Base-by-base conservation (phyloP, 2,888 invertebrate genomes). In the Cephus runcator region DNA sequence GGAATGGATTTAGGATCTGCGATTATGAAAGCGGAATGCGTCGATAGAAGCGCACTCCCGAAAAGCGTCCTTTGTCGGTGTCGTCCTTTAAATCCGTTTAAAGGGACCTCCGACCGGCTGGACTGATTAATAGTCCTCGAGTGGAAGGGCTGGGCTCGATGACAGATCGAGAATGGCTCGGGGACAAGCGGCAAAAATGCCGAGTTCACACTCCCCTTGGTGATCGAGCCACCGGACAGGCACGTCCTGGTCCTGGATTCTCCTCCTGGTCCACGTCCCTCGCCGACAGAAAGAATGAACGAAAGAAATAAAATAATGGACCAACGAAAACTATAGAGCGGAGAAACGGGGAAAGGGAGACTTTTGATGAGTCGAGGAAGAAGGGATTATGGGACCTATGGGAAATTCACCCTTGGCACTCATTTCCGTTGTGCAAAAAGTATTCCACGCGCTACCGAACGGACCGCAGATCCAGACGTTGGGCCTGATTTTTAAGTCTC, bases 161-260 rank as follows among this genome's bases (percentile, higher is more conserved):
- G 90, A 90, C 89, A 88, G 90, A 90, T 89, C 87, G 87, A 85
- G 86, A 89, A 87, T 87, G 86, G 85, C 84, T 81, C 83, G 81
- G 83, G 83, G 84, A 87, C 85, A 84, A 83, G 83, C 85, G 87
- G 85, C 86, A 88, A 88, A 89, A 87, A 88, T 89, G 84, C 84
- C 87, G 83, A 85, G 83, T 88, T 90, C 88, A 86, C 89, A 86
- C 89, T 86, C 81, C 77, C 78, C 80, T 80, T 75, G 76, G 23
- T 56, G 56, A 56, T 56, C 56, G 56, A 56, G 56, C 56, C 56
- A 56, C 56, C 56, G 56, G 56, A 56, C 56, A 56, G 56, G 56
- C 56, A 56, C 56, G 56, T 56, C 56, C 56, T 56, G 56, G 56
- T 56, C 56, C 56, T 23, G 56, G 56, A 35, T 56, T 56, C 56